phyloP scores from a whole-genome alignment of 1,140 invertebrate genomes.

The Papilio glaucus region DNA sequence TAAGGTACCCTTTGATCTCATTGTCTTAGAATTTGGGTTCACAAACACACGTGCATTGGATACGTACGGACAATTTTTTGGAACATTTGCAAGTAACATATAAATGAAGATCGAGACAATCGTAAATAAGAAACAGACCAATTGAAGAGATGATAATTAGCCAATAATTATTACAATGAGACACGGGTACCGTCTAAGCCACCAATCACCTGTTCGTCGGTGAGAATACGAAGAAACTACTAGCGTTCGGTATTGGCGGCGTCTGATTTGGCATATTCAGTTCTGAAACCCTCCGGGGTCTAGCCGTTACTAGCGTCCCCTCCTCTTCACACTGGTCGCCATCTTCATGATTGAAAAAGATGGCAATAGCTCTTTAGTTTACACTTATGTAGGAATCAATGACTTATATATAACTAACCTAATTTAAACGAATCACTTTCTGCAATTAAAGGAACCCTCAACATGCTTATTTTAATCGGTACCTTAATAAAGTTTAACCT shows the following conservation, averaged over 20 bases:
- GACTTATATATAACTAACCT: constrained; percentile 36
- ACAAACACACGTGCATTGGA: constrained; percentile 5
- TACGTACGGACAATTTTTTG: background rate
- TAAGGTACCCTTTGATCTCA: constrained; percentile 75
- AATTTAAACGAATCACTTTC: constrained; percentile 21
- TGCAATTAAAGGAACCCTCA: constrained; percentile 35
- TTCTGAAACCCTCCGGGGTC: constrained; percentile 96
- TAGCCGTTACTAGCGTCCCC: constrained; percentile 86
- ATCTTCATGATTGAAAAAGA: constrained; percentile 76
- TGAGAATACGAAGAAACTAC: constrained; percentile 98
- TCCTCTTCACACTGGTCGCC: constrained; percentile 84
- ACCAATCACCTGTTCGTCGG: constrained; percentile 94
- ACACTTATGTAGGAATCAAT: background rate
- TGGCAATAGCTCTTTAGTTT: constrained; percentile 46
- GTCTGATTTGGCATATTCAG: constrained; percentile 93
- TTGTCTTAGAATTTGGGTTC: constrained; percentile 57
- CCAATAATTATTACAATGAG: constrained; percentile 65
- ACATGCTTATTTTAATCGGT: constrained; percentile 46
- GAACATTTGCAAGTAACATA: background rate
- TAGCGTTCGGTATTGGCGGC: constrained; percentile 96
- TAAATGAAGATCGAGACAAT: constrained; percentile 48
- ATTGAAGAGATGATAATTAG: constrained; percentile 28
- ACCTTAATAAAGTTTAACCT: constrained; percentile 20
- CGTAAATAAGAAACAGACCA: constrained; percentile 2
- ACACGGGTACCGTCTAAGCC: constrained; percentile 67